Percentiles rank a stretch among this genome's conserved stretches.
phyloP scores from a whole-genome alignment of 1,140 invertebrate genomes.

The Archegozetes longisetosus region DNA sequence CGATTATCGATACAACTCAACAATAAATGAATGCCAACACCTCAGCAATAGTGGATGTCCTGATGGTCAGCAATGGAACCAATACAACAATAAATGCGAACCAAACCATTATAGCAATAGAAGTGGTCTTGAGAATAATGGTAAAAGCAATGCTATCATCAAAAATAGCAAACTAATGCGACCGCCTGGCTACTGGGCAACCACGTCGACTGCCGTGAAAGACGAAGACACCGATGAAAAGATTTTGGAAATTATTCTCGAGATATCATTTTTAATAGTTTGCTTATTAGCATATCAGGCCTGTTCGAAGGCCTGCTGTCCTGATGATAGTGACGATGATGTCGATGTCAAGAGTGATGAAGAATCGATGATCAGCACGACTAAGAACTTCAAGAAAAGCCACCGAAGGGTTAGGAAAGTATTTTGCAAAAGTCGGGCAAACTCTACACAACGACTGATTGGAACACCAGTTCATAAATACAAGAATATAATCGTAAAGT shows the following conservation, averaged over 20 bases:
- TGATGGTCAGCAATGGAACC: slow-evolving; percentile 7
- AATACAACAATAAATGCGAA: slow-evolving; percentile 1
- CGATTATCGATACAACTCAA: background rate
- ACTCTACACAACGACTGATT: background rate
- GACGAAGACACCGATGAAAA: slow-evolving; percentile 5
- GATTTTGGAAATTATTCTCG: slow-evolving; percentile 9
- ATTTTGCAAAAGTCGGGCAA: background rate
- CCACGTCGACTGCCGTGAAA: background rate
- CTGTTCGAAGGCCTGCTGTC: background rate
- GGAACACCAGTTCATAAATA: background rate
- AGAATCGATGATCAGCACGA: slow-evolving; percentile 8
- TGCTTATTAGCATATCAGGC: slow-evolving; percentile 7
- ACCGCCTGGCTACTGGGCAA: background rate
- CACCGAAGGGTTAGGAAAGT: background rate
- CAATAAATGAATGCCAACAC: background rate
- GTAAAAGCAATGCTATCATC: background rate
- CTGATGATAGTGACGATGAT: background rate
- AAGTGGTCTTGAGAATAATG: background rate
- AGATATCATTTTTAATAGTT: background rate
- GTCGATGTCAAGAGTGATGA: slow-evolving; percentile 1
- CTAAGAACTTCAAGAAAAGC: background rate
- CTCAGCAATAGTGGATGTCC: slow-evolving; percentile 6
- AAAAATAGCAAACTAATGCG: background rate
- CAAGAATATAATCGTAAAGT: slow-evolving; percentile 1
- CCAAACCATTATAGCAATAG: background rate